phyloP scores from a whole-genome alignment of 2,888 invertebrate species.

The Altica lythri region DNA sequence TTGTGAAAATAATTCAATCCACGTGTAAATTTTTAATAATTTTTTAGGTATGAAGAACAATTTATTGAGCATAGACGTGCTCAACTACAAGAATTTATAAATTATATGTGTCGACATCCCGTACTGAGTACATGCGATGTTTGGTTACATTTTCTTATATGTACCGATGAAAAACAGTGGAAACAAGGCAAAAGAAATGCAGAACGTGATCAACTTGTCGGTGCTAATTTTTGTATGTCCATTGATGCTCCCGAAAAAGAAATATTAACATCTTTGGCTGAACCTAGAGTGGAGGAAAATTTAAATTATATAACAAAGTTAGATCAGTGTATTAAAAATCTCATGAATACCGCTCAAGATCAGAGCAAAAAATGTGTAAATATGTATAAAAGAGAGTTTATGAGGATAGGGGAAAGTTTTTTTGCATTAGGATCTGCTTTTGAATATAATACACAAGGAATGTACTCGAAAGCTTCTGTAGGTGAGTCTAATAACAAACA shows the following conservation, averaged over 20 bases:
- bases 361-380: slow-evolving; percentile 87
- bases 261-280: slow-evolving; percentile 73
- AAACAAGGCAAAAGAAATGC: slow-evolving; percentile 94
- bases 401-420: slow-evolving; percentile 87
- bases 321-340: slow-evolving; percentile 84
- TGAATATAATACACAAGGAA: slow-evolving; percentile 72
- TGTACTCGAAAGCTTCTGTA: slow-evolving; percentile 71
- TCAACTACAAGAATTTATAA: slow-evolving; percentile 94
- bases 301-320: slow-evolving; percentile 80
- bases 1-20: no score
- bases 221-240: slow-evolving; percentile 89
- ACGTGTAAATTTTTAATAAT: no score
- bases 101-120: slow-evolving; percentile 96
- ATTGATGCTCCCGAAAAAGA: slow-evolving; percentile 83
- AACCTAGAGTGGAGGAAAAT: slow-evolving; percentile 83
- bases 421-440: slow-evolving; percentile 83
- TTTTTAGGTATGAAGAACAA: slow-evolving; percentile 74
- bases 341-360: slow-evolving; percentile 79
- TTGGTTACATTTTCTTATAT: slow-evolving; percentile 96
- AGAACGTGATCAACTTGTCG: slow-evolving; percentile 89
- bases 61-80: slow-evolving; percentile 93
- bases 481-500: no score
- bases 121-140: slow-evolving; percentile 90
- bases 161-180: slow-evolving; percentile 97
- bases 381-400: slow-evolving; percentile 87